These are phyloP conservation scores for Cryptus viduatorius DNA, from an alignment of 2,888 invertebrate species.

Conservation along the genomic window DNA sequence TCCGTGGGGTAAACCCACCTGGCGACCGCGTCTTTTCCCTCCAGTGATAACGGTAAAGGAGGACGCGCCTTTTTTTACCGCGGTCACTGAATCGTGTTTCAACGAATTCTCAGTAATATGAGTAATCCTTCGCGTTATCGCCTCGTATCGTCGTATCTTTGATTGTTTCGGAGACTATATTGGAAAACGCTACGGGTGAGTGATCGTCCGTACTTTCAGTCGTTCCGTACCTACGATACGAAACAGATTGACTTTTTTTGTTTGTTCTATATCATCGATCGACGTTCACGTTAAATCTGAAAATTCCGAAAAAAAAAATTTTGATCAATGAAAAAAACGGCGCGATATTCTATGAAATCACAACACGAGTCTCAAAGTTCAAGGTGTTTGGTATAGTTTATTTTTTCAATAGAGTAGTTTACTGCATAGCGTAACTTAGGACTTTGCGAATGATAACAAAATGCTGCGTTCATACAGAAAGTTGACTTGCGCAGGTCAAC, in stretches of 20 bases:
- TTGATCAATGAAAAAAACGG: not conserved
- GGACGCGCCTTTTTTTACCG: conserved; percentile 17
- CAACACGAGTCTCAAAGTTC: not conserved
- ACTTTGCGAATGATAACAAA: not conserved
- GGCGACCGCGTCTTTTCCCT: not conserved
- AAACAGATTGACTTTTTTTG: not conserved
- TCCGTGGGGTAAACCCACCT: not conserved
- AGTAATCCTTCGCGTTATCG: conserved; percentile 40
- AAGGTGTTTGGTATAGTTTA: not conserved
- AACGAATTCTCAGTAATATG: conserved; percentile 20
- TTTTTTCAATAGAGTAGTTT: not conserved
- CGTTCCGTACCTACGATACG: conserved; percentile 5
- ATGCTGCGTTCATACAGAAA: not conserved
- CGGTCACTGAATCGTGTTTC: not conserved
- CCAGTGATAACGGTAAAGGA: conserved; percentile 55
- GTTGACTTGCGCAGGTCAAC: too few species aligned
- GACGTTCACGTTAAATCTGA: not conserved
- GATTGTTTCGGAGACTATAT: conserved; percentile 33
- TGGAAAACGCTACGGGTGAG: not conserved
- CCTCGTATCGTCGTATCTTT: not conserved
- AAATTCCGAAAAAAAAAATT: not conserved
- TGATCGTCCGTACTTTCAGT: not conserved
- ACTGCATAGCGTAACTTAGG: not conserved
- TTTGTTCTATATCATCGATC: not conserved
- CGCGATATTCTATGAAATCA: not conserved